These are phyloP conservation scores for Neoascia interrupta DNA, from an alignment of 2,888 invertebrate genomes.

Conservation along the genomic window DNA sequence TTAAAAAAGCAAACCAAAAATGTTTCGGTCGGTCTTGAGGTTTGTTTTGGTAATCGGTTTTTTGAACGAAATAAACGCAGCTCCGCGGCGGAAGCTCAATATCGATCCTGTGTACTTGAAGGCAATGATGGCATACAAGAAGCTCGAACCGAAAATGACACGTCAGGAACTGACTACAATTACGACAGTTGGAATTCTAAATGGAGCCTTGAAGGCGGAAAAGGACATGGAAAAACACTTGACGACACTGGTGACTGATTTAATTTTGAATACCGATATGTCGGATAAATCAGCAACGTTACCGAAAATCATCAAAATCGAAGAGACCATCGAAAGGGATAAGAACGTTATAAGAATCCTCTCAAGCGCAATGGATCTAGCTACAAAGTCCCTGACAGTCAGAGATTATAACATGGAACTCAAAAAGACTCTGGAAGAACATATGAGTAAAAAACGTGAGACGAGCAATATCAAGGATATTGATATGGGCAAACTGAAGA, in stretches of 20 bases:
- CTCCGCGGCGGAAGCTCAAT: conserved; percentile 38
- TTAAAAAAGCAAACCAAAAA: neutral
- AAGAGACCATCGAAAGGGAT: conserved; percentile 76
- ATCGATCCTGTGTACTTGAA: conserved; percentile 74
- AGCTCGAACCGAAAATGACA: conserved; percentile 74
- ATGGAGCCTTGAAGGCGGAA: conserved; percentile 76
- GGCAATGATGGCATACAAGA: conserved; percentile 75
- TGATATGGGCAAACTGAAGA: conserved; percentile 72
- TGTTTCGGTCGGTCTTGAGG: conserved; percentile 39
- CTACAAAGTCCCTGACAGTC: conserved; percentile 72
- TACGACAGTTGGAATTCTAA: conserved; percentile 76
- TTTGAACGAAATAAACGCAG: conserved; percentile 5
- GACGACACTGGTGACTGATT: conserved; percentile 73
- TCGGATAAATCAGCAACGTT: conserved; percentile 70
- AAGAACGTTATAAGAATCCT: conserved; percentile 75
- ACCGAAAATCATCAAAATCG: conserved; percentile 75
- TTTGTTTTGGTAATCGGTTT: conserved; percentile 37
- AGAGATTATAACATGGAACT: conserved; percentile 73
- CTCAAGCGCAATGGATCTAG: conserved; percentile 75
- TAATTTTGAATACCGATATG: conserved; percentile 73
- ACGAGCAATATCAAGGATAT: conserved; percentile 38
- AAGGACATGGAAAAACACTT: conserved; percentile 76
- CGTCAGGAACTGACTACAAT: conserved; percentile 75
- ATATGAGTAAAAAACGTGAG: conserved; percentile 40
- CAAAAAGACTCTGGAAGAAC: conserved; percentile 50